Percentiles rank a stretch among this genome's conserved stretches.
These are phyloP conservation scores for Camponotus vicinus DNA, from an alignment of 1,140 invertebrate genomes.

Conservation along the genomic window DNA sequence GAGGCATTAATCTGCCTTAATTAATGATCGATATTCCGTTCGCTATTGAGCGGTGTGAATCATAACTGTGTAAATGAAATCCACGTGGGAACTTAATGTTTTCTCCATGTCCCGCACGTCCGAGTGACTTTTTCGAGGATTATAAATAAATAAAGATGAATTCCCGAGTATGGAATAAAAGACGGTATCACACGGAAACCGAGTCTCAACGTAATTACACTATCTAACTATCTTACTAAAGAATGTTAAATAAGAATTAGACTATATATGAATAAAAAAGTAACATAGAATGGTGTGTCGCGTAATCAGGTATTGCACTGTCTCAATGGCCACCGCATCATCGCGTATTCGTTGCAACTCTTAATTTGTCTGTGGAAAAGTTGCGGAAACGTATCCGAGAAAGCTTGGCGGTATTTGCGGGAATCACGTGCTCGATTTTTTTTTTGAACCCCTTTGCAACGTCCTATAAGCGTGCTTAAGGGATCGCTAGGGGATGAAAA, in stretches of 20 bases:
- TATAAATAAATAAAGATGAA: constrained; percentile 65
- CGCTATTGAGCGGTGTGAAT: background rate
- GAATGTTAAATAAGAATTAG: constrained; percentile 50
- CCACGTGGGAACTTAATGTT: background rate
- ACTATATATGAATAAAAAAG: constrained; percentile 35
- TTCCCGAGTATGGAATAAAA: constrained; percentile 18
- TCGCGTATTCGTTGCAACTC: constrained; percentile 10
- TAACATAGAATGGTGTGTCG: constrained; percentile 17
- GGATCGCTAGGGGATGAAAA: background rate
- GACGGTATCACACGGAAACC: constrained; percentile 13
- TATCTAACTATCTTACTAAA: constrained; percentile 45
- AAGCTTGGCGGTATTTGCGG: background rate
- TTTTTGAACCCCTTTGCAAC: background rate
- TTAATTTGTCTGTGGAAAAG: background rate
- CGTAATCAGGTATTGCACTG: constrained; percentile 67
- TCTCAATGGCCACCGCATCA: constrained; percentile 29
- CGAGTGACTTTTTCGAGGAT: background rate
- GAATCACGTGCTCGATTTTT: background rate
- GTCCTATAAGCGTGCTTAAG: background rate
- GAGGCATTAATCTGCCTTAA: background rate
- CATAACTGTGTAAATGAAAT: background rate
- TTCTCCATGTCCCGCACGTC: background rate
- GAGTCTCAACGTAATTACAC: constrained; percentile 21
- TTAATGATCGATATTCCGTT: constrained; percentile 6
- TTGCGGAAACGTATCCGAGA: constrained; percentile 1